Base-by-base conservation (phyloP, 2,113 vertebrate species). In the Pelecanoides urinatrix region DNA sequence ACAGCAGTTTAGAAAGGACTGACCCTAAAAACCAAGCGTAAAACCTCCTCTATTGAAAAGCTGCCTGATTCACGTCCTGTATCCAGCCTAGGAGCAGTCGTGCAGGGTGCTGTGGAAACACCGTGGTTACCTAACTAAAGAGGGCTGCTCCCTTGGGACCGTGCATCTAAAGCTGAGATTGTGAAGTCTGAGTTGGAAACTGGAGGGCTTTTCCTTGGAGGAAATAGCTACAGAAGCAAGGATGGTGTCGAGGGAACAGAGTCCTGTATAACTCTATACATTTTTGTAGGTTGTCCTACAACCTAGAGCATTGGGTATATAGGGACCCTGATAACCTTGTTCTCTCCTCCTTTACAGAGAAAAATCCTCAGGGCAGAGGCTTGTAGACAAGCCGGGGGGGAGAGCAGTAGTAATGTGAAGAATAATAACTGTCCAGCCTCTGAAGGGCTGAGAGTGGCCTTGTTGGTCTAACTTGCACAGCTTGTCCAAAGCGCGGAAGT, bases 271-370 rank as follows among this genome's bases (percentile, higher is more conserved):
- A 86, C 13, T 63, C 52, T 20, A 7, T 52, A 53, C 49, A 5
- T 77, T 93, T 91, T 92, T 89, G 52, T 91, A 95, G 91, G 70
- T 80, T 95, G 82, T 58, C 82, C 79, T 90, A 30, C 79, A 88
- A 53, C 81, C 45, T 58, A n/a, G 63, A 95, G 53, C 88, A 22
- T 0, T 36, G n/a, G 47, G 62, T 76, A 26, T 70, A 1, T 23
- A 56, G 45, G 55, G 76, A 67, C 38, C 59, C 36, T 44, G 68
- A 32, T 88, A 86, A 96, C 91, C 72, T 86, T 94, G n/a, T 88
- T 92, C 50, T 65, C 22, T 72, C 11, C 47, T 93, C 58, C 67
- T 67, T 42, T 67, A 40, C 27, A 42, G 63, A 76, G 53, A 10
- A 49, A 55, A 30, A 2, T 16, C n/a, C 65, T 91, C 23, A 77